Evolutionary conservation across 2,888 invertebrate genomes (phyloP).

Genomic region (Palloptera scutellata): DNA sequence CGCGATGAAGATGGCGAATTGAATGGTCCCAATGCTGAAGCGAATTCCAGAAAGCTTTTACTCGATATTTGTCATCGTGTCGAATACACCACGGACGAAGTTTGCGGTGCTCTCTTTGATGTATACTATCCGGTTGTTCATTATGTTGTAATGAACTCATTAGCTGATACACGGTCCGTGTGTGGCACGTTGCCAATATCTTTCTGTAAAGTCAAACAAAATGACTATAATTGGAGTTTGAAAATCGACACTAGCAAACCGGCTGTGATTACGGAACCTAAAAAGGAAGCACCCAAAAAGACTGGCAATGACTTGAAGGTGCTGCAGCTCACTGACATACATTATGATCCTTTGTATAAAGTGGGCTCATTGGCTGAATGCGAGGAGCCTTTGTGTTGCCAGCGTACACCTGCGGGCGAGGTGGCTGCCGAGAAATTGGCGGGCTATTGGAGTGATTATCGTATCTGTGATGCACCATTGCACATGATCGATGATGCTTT

Average conservation of each 20-base stretch:
- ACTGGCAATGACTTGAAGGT: slow-evolving; percentile 48
- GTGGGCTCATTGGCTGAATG: slow-evolving; percentile 75
- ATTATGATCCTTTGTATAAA: slow-evolving; percentile 79
- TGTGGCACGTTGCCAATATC: slow-evolving; percentile 57
- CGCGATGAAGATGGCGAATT: slow-evolving; percentile 66
- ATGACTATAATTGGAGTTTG: slow-evolving; percentile 50
- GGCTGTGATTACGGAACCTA: slow-evolving; percentile 44
- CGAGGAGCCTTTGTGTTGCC: slow-evolving; percentile 80
- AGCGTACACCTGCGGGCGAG: slow-evolving; percentile 49
- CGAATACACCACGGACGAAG: slow-evolving; percentile 67
- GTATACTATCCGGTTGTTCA: slow-evolving; percentile 72
- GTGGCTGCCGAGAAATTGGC: slow-evolving; percentile 63
- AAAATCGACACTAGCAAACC: slow-evolving; percentile 44
- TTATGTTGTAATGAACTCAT: slow-evolving; percentile 67
- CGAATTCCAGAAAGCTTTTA: slow-evolving; percentile 56
- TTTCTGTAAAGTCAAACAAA: slow-evolving; percentile 51
- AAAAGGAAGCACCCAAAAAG: slow-evolving; percentile 45
- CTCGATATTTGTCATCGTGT: slow-evolving; percentile 68
- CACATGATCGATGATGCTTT: slow-evolving; percentile 75
- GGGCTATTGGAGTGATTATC: slow-evolving; percentile 84
- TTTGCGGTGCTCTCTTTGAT: slow-evolving; percentile 72
- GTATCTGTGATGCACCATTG: slow-evolving; percentile 78
- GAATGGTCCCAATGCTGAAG: slow-evolving; percentile 49
- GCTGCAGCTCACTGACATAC: slow-evolving; percentile 69
- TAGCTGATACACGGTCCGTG: slow-evolving; percentile 65